These are phyloP conservation scores for Copidosoma aretas DNA, from an alignment of 2,888 invertebrate species.

Conservation along the genomic window DNA sequence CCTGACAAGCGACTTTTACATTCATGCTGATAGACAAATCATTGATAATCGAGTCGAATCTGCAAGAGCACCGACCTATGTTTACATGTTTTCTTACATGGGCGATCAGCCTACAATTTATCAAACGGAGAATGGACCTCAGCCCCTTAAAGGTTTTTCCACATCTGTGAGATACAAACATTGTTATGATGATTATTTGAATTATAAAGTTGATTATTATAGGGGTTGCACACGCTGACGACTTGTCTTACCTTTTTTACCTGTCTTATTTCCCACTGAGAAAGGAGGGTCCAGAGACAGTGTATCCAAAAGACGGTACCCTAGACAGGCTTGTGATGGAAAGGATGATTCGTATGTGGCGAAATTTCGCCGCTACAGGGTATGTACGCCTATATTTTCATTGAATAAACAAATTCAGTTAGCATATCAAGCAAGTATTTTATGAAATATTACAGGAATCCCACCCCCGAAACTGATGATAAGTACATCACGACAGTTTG, in stretches of 20 bases:
- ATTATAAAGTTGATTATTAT: neutral
- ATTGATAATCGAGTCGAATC: constrained; percentile 2
- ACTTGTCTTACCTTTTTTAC: constrained; percentile 68
- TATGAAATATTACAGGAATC: too few relatives aligned
- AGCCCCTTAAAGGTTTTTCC: constrained; percentile 6
- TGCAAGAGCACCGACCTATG: constrained; percentile 62
- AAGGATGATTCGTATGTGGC: constrained; percentile 51
- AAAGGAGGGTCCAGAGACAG: constrained; percentile 14
- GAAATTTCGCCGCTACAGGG: constrained; percentile 54
- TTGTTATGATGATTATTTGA: neutral
- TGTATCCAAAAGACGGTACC: constrained; percentile 36
- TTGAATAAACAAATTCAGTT: neutral
- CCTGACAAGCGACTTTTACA: constrained; percentile 61
- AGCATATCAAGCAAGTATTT: too few relatives aligned
- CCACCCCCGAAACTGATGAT: too few relatives aligned
- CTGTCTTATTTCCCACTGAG: constrained; percentile 34
- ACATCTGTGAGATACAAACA: neutral
- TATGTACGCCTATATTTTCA: constrained; percentile 20
- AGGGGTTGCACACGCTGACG: constrained; percentile 71
- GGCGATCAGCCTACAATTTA: neutral
- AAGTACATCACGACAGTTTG: too few relatives aligned
- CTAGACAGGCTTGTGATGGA: constrained; percentile 46
- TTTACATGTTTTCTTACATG: constrained; percentile 67
- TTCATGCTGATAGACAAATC: constrained; percentile 58
- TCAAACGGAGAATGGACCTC: neutral